A percentile compares a stretch with the other conserved stretches of the same genome.
phyloP scores from a whole-genome alignment of 2,888 invertebrate genomes.

The Lamellibrachia satsuma region DNA sequence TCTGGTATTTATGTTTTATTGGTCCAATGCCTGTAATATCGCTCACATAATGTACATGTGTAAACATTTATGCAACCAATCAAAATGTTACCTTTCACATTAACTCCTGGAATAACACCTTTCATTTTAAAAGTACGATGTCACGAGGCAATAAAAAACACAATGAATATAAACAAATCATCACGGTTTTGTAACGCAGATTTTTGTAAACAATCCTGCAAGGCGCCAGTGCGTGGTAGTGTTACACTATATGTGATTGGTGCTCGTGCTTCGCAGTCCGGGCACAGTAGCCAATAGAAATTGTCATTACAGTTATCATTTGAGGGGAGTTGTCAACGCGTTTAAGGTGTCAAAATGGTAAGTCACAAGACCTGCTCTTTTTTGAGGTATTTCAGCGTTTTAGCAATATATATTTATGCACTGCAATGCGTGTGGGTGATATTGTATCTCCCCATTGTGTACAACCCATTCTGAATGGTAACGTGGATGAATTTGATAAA shows the following conservation, averaged over 20 bases:
- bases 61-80: not conserved
- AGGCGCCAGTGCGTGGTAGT: not conserved
- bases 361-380: not conserved
- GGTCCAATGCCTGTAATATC: not conserved
- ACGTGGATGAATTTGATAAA: not conserved
- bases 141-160: not conserved
- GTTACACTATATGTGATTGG: not conserved
- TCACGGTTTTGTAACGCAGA: not conserved
- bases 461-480: not conserved
- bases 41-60: conserved; percentile 10
- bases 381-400: not conserved
- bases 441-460: not conserved
- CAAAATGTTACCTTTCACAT: conserved; percentile 75
- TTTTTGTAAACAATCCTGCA: not conserved
- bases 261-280: not conserved
- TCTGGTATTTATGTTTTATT: too few relatives aligned
- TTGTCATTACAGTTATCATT: not conserved
- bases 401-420: not conserved
- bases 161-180: not conserved
- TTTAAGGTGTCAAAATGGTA: not conserved
- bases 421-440: not conserved
- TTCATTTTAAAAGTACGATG: conserved; percentile 71
- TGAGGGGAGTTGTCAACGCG: not conserved
- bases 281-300: not conserved
- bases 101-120: conserved; percentile 79